A percentile compares a stretch with the other conserved stretches of the same genome.
Evolutionary conservation across 2,113 vertebrate species (phyloP).

Genomic region (Phodopus roborovskii): DNA sequence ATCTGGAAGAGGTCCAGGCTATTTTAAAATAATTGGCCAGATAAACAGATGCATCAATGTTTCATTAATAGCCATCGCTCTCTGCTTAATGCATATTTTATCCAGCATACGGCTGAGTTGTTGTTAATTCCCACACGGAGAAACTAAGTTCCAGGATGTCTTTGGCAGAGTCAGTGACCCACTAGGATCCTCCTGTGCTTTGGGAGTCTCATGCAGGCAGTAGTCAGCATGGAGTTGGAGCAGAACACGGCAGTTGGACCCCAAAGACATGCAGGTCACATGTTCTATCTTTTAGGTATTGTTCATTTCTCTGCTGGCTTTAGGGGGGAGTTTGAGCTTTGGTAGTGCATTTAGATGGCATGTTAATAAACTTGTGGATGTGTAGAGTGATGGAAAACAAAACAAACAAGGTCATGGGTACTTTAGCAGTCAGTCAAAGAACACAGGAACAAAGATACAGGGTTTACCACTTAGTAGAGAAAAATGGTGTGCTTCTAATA

Average conservation of each 20-base stretch:
- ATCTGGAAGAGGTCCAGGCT: conserved; percentile 43
- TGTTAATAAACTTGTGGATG: neutral
- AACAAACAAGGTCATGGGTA: neutral
- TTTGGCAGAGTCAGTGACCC: neutral
- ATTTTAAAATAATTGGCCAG: conserved; percentile 63
- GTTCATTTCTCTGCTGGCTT: neutral
- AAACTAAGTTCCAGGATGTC: neutral
- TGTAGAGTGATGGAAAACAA: too few species aligned
- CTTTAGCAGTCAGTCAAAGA: neutral
- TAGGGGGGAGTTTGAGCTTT: neutral
- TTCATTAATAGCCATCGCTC: conserved; percentile 67
- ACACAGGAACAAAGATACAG: neutral
- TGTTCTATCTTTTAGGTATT: neutral
- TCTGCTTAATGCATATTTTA: conserved; percentile 49
- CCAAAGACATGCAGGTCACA: neutral
- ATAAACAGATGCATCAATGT: conserved; percentile 73
- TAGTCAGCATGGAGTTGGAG: neutral
- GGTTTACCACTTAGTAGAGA: neutral
- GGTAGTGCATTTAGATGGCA: neutral
- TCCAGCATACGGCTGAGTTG: neutral
- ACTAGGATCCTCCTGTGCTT: neutral
- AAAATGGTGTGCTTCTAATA: neutral
- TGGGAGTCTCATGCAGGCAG: neutral
- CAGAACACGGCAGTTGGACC: neutral
- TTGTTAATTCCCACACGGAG: conserved; percentile 29